Evolutionary conservation across 2,797 vertebrate genomes (phyloP), one percentile per base, ranked within the genome.

Genomic region (Ptychobarbus kaznakovi): DNA sequence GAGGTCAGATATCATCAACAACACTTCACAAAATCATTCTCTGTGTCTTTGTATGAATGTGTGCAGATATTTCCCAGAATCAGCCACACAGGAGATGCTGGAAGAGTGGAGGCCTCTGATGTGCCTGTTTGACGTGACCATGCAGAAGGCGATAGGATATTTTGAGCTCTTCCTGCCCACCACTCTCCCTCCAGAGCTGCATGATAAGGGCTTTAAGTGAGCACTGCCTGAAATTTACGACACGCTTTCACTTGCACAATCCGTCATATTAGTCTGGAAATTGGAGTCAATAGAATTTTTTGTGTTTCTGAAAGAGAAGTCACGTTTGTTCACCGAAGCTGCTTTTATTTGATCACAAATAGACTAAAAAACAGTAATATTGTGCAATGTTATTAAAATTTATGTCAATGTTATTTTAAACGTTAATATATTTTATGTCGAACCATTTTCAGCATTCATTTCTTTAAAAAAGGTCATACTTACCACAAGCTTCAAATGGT

Each of bases 81-180:
- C 94, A 65, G 95, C 97, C 76, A 99, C 98, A 84, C 95, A 94
- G 7, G 97, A 99, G 92, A 99, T 99, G 98, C 93, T 99, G 83
- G 96, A 97, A 86, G 98, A 99, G 90, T 99, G 98, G 98, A 94
- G 96, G 84, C 98, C 98, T 78, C 94, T 99, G 89, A 97, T 99
- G 93, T 99, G 98, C 90, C 98, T 98, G 2, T 99, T 99, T 92
- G 98, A 99, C 88, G 97, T 97, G 91, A 99, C 97, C 88, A 99
- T 99, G 98, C 98, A 98, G 90, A 97, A 97, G 94, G 98, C 97
- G 73, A 97, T 99, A 85, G 96, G 96, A 92, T 98, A 98, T 91
- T 97, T 99, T 75, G 98, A 99, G 92, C 95, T 99, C 46, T 99
- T 99, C 92, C 95, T 99, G 78, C 97, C 98, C 89, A 99, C 98